Evolutionary conservation across 1,140 invertebrate genomes (phyloP), one percentile per base, ranked within the genome.

Genomic region (Chlorops oryzae): DNA sequence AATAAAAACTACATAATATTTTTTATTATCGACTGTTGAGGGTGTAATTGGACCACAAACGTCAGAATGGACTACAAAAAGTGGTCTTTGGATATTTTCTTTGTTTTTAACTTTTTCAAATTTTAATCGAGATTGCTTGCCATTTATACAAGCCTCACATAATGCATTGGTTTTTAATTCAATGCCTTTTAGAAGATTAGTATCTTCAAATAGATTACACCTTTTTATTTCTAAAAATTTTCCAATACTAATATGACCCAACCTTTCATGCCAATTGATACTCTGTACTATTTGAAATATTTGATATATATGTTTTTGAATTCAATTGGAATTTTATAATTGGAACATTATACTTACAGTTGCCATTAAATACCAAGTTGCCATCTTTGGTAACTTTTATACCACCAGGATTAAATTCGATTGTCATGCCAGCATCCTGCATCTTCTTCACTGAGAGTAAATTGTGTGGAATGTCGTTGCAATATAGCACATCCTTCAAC

Each of bases 91-190:
- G 41, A 37, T 45, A 61, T 55, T 47, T 41, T 57, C 53, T 59
- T 72, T 55, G 66, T 45, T 51, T 61, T 52, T 50, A 63, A 32
- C 21, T 43, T 66, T 59, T 41, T 62, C 46, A 63, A 75, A 74
- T n/a, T 62, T 61, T 38, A 74, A 52, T 51, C 70, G 49, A 23
- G 63, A 54, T 62, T 75, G 71, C 63, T 76, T 76, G 5, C 74
- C 71, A 28, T 68, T 59, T 54, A 76, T 69, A 58, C 72, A 76
- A 46, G 70, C 57, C 56, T 77, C 73, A 59, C 73, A 77, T 40
- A 75, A 51, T 25, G 61, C 47, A 51, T 59, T 47, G 51, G n/a
- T n/a, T n/a, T 51, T 57, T 47, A 57, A 51, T 15, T 43, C 38
- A 27, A 72, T 38, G 40, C 49, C 46, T 10, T 60, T 54, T 27